phyloP scores from a whole-genome alignment of 2,113 vertebrate genomes.

The Origma solitaria region DNA sequence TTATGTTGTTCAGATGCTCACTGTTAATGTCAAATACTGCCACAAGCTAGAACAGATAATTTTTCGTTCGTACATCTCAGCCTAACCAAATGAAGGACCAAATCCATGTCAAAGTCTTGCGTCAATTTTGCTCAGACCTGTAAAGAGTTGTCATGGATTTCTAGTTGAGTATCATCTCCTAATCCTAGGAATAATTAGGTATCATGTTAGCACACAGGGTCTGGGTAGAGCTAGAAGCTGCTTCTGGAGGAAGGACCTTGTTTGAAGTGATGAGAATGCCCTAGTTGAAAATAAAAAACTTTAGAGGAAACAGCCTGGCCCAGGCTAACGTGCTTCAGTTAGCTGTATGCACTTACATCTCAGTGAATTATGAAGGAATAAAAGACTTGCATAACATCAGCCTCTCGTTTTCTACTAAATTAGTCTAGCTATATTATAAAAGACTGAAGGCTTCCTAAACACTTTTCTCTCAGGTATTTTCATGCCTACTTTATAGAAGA shows the following conservation, averaged over 20 bases:
- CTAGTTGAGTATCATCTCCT: neutral
- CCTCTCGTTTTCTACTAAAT: neutral
- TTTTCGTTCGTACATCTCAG: neutral
- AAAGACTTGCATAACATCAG: neutral
- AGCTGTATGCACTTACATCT: neutral
- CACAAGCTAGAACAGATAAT: neutral
- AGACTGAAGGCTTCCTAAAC: neutral
- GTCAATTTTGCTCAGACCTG: neutral
- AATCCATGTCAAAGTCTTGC: neutral
- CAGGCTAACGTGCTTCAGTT: neutral
- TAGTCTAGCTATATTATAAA: neutral
- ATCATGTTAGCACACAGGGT: neutral
- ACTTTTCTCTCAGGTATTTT: neutral
- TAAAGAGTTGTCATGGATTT: neutral
- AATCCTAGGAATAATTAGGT: neutral
- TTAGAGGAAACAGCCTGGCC: neutral
- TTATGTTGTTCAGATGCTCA: neutral
- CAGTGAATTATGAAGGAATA: neutral
- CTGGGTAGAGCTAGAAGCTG: neutral
- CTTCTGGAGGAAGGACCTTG: neutral
- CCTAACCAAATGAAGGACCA: neutral
- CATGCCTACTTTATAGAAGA: neutral
- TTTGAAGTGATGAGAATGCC: neutral
- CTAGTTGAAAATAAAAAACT: neutral
- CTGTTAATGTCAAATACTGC: neutral